Base-by-base conservation (phyloP, 2,888 invertebrate genomes). In the Oscheius onirici region DNA sequence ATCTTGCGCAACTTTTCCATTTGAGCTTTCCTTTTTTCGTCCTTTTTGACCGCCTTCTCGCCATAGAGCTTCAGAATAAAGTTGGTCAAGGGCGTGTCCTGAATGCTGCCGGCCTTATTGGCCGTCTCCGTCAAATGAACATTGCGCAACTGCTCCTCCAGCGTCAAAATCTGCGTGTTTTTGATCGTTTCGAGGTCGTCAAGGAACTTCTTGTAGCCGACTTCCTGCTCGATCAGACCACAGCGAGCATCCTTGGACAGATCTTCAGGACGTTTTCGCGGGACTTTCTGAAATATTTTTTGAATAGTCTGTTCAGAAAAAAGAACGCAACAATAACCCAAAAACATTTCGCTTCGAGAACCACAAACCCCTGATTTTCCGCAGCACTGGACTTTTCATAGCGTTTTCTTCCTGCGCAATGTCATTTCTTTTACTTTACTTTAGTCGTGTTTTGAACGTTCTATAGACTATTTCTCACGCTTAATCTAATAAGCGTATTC, bases 221-320 rank as follows among this genome's bases (percentile, higher is more conserved):
- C 24, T 61, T 70, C 70, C 63, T 70, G n/a, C 40, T 70, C 61
- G 34, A 70, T 63, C n/a, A 52, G 49, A 11, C 70, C 70, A 70
- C 61, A 61, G n/a, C 55, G 54, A 22, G n/a, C 5, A 28, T 70
- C 70, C 44, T 63, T 61, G 1, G n/a, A 40, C 26, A 63, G 40
- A 63, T 70, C 63, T 54, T 63, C 54, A 20, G 26, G n/a, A 13
- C 24, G 22, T 22, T 51, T 61, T 44, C 43, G 46, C 24, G 70
- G 70, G 1, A 61, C 54, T 17, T 51, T 46, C 17, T 51, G 46
- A 20, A 52, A 34, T 34, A 8, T n/a, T n/a, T n/a, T n/a, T n/a
- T n/a, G n/a, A n/a, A n/a, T n/a, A n/a, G n/a, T n/a, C n/a, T n/a
- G 34, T 34, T 34, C 8, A 5, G 8, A 34, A 34, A 34, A 34